A percentile compares a stretch with the other conserved stretches of the same genome.
phyloP scores from a whole-genome alignment of 1,140 invertebrate genomes.

The Oryctes rhinoceros region DNA sequence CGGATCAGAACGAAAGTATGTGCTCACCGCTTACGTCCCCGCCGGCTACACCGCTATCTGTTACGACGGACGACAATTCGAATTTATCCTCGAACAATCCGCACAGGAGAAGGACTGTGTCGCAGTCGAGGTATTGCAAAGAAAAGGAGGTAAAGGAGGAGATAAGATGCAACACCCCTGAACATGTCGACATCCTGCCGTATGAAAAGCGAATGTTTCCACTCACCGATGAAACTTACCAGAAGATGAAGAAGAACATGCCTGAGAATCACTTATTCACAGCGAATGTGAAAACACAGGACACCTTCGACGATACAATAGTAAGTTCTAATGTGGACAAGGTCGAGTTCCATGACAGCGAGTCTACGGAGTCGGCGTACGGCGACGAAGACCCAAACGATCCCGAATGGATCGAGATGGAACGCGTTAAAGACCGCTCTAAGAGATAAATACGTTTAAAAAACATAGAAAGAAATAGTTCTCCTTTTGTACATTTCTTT shows the following conservation, averaged over 20 bases:
- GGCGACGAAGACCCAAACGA: conserved; percentile 82
- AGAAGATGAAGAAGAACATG: conserved; percentile 75
- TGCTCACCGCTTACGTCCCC: conserved; percentile 68
- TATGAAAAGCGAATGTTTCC: conserved; percentile 81
- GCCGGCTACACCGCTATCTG: conserved; percentile 66
- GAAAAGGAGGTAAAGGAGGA: conserved; percentile 61
- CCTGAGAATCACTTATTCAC: conserved; percentile 67
- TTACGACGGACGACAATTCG: conserved; percentile 48
- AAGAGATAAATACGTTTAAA: conserved; percentile 50
- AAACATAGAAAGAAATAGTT: neutral
- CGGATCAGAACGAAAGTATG: conserved; percentile 61
- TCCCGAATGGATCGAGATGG: conserved; percentile 74
- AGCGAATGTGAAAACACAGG: conserved; percentile 57
- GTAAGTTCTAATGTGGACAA: conserved; percentile 43
- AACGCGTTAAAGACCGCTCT: conserved; percentile 51
- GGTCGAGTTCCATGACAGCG: conserved; percentile 61
- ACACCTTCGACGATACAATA: conserved; percentile 46
- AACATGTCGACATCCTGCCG: conserved; percentile 64
- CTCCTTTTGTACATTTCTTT: conserved; percentile 38
- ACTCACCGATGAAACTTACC: conserved; percentile 73
- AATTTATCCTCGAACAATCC: conserved; percentile 59
- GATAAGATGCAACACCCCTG: conserved; percentile 51
- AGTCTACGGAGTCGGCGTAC: conserved; percentile 70
- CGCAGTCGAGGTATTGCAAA: conserved; percentile 60
- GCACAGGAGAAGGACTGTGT: conserved; percentile 64